Percentiles rank a stretch among this genome's conserved stretches.
These are phyloP conservation scores for Arizona elegans DNA, from an alignment of 2,113 vertebrate species.

Conservation along the genomic window DNA sequence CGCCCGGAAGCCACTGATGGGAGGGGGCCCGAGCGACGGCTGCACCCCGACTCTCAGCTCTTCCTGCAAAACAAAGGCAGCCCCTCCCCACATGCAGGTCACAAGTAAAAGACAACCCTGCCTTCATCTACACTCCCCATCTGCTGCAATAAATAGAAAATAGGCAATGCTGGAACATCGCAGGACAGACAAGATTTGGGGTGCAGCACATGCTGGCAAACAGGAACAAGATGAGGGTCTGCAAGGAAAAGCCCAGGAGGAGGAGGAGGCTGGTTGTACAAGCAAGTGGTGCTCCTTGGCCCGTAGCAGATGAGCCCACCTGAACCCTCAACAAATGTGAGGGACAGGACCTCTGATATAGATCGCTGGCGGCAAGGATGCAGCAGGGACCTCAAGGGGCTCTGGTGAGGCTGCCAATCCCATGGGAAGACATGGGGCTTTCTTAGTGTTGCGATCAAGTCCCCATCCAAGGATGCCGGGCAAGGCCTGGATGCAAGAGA, in stretches of 20 bases:
- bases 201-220: slow-evolving; percentile 45
- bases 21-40: not conserved
- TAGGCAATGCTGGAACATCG: slow-evolving; percentile 51
- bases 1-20: not conserved
- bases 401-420: not conserved
- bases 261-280: not conserved
- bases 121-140: slow-evolving; percentile 33
- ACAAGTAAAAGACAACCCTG: slow-evolving; percentile 19
- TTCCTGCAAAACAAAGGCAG: not conserved
- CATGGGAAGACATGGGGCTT: accelerated
- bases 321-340: not conserved
- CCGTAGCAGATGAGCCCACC: not conserved
- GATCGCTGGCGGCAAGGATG: too few relatives aligned
- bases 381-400: not conserved
- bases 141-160: slow-evolving; percentile 55
- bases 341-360: accelerated
- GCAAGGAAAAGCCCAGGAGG: not conserved
- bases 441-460: accelerated
- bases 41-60: not conserved
- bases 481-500: accelerated
- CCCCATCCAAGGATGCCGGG: accelerated
- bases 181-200: slow-evolving; percentile 40
- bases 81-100: slow-evolving; percentile 16
- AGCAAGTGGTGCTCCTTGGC: accelerated
- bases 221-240: not conserved